phyloP scores from a whole-genome alignment of 1,140 invertebrate genomes.

The Ips typographus region DNA sequence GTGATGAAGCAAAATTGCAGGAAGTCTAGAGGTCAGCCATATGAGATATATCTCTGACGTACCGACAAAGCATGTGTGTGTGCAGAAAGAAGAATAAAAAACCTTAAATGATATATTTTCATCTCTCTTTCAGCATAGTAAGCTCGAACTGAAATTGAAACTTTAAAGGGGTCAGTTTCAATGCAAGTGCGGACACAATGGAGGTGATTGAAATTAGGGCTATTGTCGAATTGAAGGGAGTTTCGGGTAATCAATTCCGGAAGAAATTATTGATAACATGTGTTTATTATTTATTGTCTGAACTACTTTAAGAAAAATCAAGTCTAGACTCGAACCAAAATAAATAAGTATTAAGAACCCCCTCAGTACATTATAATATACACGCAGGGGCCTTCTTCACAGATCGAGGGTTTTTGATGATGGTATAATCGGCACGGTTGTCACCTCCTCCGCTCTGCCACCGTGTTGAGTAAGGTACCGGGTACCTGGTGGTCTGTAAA shows the following conservation, averaged over 20 bases:
- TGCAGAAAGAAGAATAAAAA: not conserved
- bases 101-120: no score
- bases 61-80: not conserved
- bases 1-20: slow-evolving; percentile 17
- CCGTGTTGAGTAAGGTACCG: not conserved
- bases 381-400: slow-evolving; percentile 19
- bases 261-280: not conserved
- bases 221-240: not conserved
- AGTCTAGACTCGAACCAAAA: slow-evolving; percentile 23
- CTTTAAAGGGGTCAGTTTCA: not conserved
- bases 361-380: not conserved
- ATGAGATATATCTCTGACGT: not conserved
- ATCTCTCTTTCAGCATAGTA: not conserved
- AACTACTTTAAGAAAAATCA: slow-evolving; percentile 26
- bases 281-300: slow-evolving; percentile 21
- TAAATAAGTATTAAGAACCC: slow-evolving; percentile 20
- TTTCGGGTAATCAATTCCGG: not conserved
- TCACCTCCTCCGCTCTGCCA: not conserved
- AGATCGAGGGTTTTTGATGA: slow-evolving; percentile 13
- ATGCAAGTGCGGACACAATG: slow-evolving; percentile 3
- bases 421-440: slow-evolving; percentile 14
- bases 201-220: not conserved
- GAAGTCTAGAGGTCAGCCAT: slow-evolving; percentile 25
- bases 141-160: slow-evolving; percentile 4
- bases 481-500: not conserved